Evolutionary conservation across 1,140 invertebrate genomes (phyloP), one percentile per base, ranked within the genome.

Genomic region (Cardiocondyla obscurior): DNA sequence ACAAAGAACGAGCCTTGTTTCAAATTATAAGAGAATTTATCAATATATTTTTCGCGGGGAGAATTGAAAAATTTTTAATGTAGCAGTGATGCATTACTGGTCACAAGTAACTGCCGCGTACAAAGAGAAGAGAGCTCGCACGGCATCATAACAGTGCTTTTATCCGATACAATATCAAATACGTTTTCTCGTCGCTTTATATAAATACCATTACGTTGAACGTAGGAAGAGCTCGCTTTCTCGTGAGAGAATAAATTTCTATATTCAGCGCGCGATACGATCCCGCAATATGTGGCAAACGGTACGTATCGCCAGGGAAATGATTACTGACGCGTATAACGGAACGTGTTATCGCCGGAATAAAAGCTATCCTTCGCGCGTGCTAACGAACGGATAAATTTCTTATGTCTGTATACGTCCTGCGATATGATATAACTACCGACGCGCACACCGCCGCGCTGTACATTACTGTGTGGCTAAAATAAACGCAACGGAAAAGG

Each of bases 401-500:
- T 77, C 30, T 51, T 51, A 22, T 19, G 12, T 62, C n/a, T 19
- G 33, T 22, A 22, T 25, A 28, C 67, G 25, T 79, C 33, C 33
- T 28, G 33, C 60, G 22, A 67, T 67, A 79, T 79, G 33, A 69
- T 69, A 44, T 67, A 33, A 22, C 7, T 5, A 16, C 44, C 72
- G 10, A 57, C 36, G 28, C 19, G 14, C 22, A 19, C 44, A 8
- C 28, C 39, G 28, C 1, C 42, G 19, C 39, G 74, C 65, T 85
- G 81, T 81, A 85, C 53, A 85, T 85, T 81, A 65, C 73, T 39
- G 62, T 8, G n/a, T 19, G 1, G 49, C 44, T 53, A 28, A 85
- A 85, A 81, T 81, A 65, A 85, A 53, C 49, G 42, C 65, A 65
- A 16, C 12, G 39, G 42, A 39, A 46, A 76, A 64, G n/a, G 49